Evolutionary conservation across 2,113 vertebrate genomes (phyloP).

Genomic region (Crotalus viridis): DNA sequence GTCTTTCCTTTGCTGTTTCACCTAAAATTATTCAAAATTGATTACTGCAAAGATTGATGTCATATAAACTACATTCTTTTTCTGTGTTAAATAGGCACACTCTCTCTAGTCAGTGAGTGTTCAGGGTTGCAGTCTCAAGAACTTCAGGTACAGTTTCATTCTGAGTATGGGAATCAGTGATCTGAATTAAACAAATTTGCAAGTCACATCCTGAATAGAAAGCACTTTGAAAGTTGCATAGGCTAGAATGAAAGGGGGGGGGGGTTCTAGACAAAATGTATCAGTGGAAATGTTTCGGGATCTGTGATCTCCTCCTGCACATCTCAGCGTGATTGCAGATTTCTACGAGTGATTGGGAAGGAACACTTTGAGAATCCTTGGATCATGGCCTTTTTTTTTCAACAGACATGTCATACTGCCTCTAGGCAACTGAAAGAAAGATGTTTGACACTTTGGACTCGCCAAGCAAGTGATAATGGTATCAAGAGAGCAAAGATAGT

Average conservation of each 20-base stretch:
- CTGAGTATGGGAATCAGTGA: background rate
- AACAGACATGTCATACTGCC: constrained; percentile 15
- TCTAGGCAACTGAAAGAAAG: constrained; percentile 16
- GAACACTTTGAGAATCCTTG: background rate
- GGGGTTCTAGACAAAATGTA: background rate
- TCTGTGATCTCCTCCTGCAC: background rate
- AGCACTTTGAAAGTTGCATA: background rate
- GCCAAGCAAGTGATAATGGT: constrained; percentile 34
- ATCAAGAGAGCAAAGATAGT: constrained; percentile 38
- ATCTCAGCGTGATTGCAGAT: constrained; percentile 9
- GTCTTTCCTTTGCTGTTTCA: background rate
- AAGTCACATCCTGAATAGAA: background rate
- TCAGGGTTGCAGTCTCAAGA: background rate
- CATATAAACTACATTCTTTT: no score
- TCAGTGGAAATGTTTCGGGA: constrained; percentile 1
- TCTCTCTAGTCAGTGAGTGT: background rate
- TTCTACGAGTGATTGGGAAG: background rate
- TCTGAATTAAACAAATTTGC: background rate
- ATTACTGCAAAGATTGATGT: background rate
- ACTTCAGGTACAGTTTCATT: background rate
- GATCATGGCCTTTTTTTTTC: constrained; percentile 14
- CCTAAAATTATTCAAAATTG: background rate
- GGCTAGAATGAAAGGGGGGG: no score
- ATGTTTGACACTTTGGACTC: constrained; percentile 1
- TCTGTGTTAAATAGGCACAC: background rate